These are phyloP conservation scores for Chironex yamaguchii DNA, from an alignment of 30 jellyfish, hydroid and myxozoan genomes.

Conservation along the genomic window DNA sequence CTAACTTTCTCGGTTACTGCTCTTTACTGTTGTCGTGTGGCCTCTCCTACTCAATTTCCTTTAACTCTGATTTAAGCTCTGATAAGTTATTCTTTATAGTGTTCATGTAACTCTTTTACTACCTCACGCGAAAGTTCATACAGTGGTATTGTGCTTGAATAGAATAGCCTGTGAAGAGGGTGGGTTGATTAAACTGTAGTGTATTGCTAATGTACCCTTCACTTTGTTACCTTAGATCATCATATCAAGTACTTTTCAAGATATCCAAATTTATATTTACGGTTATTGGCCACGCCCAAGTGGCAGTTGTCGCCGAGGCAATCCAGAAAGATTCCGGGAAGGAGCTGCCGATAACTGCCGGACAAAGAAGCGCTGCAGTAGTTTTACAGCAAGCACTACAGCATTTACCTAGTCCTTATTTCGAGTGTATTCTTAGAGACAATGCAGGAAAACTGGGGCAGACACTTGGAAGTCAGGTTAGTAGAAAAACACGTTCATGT, in stretches of 20 bases:
- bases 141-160: too few relatives aligned
- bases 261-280: conserved; percentile 88
- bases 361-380: conserved; percentile 81
- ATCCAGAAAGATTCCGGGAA: conserved; percentile 83
- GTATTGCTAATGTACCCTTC: neutral
- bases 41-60: too few relatives aligned
- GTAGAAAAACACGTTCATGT: neutral
- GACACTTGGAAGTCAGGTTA: conserved; percentile 74
- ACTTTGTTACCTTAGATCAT: conserved; percentile 68
- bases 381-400: conserved; percentile 89
- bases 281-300: conserved; percentile 88
- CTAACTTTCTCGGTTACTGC: too few relatives aligned
- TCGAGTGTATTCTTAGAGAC: conserved; percentile 81
- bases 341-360: conserved; percentile 70
- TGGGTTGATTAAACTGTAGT: too few relatives aligned
- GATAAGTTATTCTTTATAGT: too few relatives aligned
- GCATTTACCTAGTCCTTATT: conserved; percentile 88
- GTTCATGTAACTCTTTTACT: too few relatives aligned
- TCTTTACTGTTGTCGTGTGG: too few relatives aligned
- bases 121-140: too few relatives aligned
- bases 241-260: conserved; percentile 85
- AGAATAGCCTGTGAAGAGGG: too few relatives aligned
- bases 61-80: too few relatives aligned
- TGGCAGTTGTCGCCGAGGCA: conserved; percentile 92
- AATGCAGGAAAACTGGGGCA: conserved; percentile 89